Percentiles rank a stretch among this genome's conserved stretches.
Conservation (phyloP, 2,113 vertebrate genomes). For the Datnioides undecimradiatus region DNA sequence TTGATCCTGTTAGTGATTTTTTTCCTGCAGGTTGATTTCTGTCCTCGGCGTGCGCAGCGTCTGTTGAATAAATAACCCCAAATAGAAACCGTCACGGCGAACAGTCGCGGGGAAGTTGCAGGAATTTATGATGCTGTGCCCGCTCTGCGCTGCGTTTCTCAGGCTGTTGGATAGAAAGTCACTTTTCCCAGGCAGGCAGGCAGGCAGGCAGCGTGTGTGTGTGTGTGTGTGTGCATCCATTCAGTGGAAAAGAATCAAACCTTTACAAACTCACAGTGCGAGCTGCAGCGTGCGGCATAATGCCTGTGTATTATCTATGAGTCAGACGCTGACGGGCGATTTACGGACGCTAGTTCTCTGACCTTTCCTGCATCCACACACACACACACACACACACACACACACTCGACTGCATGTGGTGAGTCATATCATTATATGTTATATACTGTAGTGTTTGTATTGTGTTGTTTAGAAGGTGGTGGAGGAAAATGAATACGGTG, state of each 20-base stretch:
- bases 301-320: background rate
- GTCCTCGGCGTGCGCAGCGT: background rate
- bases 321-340: background rate
- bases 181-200: background rate
- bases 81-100: background rate
- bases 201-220: too few relatives aligned
- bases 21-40: background rate
- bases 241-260: background rate
- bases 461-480: background rate
- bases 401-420: background rate
- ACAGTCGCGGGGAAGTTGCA: background rate
- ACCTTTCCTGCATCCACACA: conserved; percentile 9
- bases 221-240: background rate
- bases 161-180: background rate
- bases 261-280: background rate
- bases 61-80: background rate
- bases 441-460: background rate
- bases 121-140: background rate
- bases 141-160: conserved; percentile 1
- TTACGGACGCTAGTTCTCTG: conserved; percentile 20
- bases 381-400: background rate
- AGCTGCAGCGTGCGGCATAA: background rate
- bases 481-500: background rate
- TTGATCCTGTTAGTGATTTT: background rate
- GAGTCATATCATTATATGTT: background rate